These are phyloP conservation scores for Phymastichus coffea DNA, from an alignment of 1,140 invertebrate species.

Conservation along the genomic window DNA sequence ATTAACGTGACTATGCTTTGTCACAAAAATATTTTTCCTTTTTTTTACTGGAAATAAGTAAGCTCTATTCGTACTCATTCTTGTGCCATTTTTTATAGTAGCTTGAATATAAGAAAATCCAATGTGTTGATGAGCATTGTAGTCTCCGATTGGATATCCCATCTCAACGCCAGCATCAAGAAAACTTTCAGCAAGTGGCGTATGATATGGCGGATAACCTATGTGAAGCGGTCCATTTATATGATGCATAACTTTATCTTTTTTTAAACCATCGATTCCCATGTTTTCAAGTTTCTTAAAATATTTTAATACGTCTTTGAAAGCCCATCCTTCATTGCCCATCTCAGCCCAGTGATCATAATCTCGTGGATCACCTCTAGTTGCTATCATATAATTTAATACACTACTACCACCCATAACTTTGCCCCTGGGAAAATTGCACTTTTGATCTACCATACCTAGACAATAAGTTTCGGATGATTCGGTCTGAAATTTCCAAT, in stretches of 20 bases:
- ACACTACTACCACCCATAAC: slow-evolving; percentile 83
- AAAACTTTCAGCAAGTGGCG: slow-evolving; percentile 66
- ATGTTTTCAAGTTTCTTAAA: slow-evolving; percentile 78
- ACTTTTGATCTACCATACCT: slow-evolving; percentile 55
- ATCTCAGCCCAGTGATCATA: slow-evolving; percentile 77
- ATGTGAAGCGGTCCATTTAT: slow-evolving; percentile 65
- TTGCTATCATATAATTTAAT: slow-evolving; percentile 90
- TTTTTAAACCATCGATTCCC: slow-evolving; percentile 57
- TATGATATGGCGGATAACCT: slow-evolving; percentile 59
- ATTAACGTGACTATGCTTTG: slow-evolving; percentile 65
- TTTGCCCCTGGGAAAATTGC: slow-evolving; percentile 75
- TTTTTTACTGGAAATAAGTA: slow-evolving; percentile 68
- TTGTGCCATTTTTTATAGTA: slow-evolving; percentile 68
- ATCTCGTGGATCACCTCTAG: slow-evolving; percentile 73
- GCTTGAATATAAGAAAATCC: slow-evolving; percentile 68
- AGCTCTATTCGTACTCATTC: slow-evolving; percentile 74
- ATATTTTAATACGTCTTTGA: slow-evolving; percentile 77
- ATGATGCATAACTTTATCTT: slow-evolving; percentile 60
- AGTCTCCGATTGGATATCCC: slow-evolving; percentile 69
- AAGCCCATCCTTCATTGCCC: slow-evolving; percentile 82
- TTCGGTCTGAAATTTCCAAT: slow-evolving; percentile 71
- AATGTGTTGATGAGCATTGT: slow-evolving; percentile 67
- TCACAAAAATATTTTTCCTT: slow-evolving; percentile 67
- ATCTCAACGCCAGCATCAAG: slow-evolving; percentile 66
- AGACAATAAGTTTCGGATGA: slow-evolving; percentile 53